Evolutionary conservation across 2,888 invertebrate genomes (phyloP).

Genomic region (Ophion costatus): DNA sequence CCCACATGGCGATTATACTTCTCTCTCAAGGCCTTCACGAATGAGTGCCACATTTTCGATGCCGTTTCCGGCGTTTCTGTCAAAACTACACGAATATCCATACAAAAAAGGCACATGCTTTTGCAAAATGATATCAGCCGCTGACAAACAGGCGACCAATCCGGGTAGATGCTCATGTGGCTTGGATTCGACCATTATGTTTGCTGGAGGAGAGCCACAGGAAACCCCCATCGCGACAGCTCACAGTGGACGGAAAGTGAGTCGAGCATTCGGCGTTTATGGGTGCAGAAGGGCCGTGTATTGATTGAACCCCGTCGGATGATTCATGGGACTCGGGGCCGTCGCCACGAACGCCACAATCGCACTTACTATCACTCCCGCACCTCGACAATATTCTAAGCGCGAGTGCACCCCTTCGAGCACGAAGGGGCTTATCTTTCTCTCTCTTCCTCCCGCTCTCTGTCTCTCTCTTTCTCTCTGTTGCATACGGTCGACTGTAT

Average conservation of each 20-base stretch:
- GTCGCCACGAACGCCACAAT: constrained; percentile 42
- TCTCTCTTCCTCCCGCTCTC: constrained; percentile 48
- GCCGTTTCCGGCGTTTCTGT: too few relatives aligned
- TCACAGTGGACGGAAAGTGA: constrained; percentile 68
- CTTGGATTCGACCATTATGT: neutral
- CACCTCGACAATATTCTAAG: constrained; percentile 75
- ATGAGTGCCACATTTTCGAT: too few relatives aligned
- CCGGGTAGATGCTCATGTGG: too few relatives aligned
- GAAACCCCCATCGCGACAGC: constrained; percentile 60
- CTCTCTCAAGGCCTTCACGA: too few relatives aligned
- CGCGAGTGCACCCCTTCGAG: constrained; percentile 70
- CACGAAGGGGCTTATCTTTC: constrained; percentile 50
- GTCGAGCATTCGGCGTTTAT: constrained; percentile 63
- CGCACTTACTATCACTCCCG: constrained; percentile 70
- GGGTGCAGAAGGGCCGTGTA: constrained; percentile 77
- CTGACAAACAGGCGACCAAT: too few relatives aligned
- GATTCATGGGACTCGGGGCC: constrained; percentile 79
- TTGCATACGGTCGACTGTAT: constrained; percentile 11
- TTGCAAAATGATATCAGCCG: too few relatives aligned
- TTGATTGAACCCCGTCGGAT: constrained; percentile 80
- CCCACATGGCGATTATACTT: neutral
- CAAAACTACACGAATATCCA: too few relatives aligned
- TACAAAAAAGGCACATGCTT: too few relatives aligned
- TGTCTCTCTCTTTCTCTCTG: constrained; percentile 53
- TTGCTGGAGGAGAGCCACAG: constrained; percentile 9